Evolutionary conservation across 2,113 vertebrate genomes (phyloP).

Genomic region (Centropristis striata): DNA sequence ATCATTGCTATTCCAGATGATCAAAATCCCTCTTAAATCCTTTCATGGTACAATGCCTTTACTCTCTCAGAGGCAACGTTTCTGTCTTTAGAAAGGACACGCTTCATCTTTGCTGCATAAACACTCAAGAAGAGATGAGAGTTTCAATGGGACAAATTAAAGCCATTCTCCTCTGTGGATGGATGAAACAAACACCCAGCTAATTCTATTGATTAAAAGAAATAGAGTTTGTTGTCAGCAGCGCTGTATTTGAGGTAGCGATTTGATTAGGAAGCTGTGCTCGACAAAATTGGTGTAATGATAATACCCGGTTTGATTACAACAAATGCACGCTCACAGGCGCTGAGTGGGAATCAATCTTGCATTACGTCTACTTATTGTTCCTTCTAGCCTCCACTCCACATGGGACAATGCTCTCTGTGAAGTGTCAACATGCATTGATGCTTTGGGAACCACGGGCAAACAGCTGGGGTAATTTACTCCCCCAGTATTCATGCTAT

Average conservation of each 20-base stretch:
- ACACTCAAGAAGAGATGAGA: slow-evolving; percentile 63
- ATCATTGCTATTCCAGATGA: slow-evolving; percentile 65
- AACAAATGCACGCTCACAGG: slow-evolving; percentile 65
- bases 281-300: slow-evolving; percentile 64
- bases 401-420: slow-evolving; percentile 41
- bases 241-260: slow-evolving; percentile 57
- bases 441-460: slow-evolving; percentile 23
- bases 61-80: slow-evolving; percentile 55
- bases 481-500: not conserved
- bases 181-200: slow-evolving; percentile 64
- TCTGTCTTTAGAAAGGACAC: slow-evolving; percentile 53
- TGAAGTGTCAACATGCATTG: slow-evolving; percentile 49
- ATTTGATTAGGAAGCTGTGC: slow-evolving; percentile 69
- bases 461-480: slow-evolving; percentile 13
- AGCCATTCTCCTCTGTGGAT: slow-evolving; percentile 62
- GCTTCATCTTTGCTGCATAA: slow-evolving; percentile 64
- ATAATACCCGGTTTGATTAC: slow-evolving; percentile 71
- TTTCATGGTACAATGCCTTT: slow-evolving; percentile 60
- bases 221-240: slow-evolving; percentile 57
- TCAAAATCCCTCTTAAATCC: slow-evolving; percentile 71
- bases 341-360: slow-evolving; percentile 66
- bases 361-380: slow-evolving; percentile 65
- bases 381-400: slow-evolving; percentile 39
- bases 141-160: slow-evolving; percentile 74
- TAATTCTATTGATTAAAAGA: slow-evolving; percentile 75